Evolutionary conservation across 2,888 invertebrate species (phyloP).

Genomic region (Thecocarcelia acutangulata): DNA sequence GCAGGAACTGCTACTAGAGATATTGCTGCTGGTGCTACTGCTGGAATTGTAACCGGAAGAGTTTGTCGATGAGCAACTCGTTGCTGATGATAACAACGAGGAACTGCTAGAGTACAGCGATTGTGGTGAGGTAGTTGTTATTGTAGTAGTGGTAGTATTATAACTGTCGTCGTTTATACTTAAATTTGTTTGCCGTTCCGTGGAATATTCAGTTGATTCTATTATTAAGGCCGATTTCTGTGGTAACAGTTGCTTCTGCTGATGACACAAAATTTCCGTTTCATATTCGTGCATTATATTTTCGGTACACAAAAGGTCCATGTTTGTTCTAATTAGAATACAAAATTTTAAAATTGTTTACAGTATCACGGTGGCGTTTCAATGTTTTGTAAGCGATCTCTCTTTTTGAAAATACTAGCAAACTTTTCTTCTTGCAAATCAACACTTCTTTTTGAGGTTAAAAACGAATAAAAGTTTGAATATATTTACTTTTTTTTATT

Average conservation of each 20-base stretch:
- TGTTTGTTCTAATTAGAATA: slow-evolving; percentile 72
- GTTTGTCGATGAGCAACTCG: slow-evolving; percentile 68
- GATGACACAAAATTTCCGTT: slow-evolving; percentile 71
- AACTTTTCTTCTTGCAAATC: slow-evolving; percentile 18
- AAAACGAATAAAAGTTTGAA: slow-evolving; percentile 38
- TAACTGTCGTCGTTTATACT: slow-evolving; percentile 31
- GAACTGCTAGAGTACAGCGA: slow-evolving; percentile 65
- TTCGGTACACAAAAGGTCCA: slow-evolving; percentile 85
- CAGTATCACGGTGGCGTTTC: neutral
- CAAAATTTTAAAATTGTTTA: slow-evolving; percentile 5
- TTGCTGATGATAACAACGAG: slow-evolving; percentile 63
- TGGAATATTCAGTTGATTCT: slow-evolving; percentile 39
- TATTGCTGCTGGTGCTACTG: slow-evolving; percentile 65
- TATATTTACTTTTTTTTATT: slow-evolving; percentile 1
- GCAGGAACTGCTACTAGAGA: slow-evolving; percentile 48
- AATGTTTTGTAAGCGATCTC: too few relatives aligned
- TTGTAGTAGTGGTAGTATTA: slow-evolving; percentile 29
- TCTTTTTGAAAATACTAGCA: neutral
- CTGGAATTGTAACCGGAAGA: slow-evolving; percentile 72
- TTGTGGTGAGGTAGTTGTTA: slow-evolving; percentile 61
- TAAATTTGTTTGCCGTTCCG: slow-evolving; percentile 35
- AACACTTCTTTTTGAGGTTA: slow-evolving; percentile 53
- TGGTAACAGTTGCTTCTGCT: slow-evolving; percentile 50
- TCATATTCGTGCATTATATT: slow-evolving; percentile 82
- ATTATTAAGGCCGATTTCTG: slow-evolving; percentile 30